A percentile compares a stretch with the other conserved stretches of the same genome.
Evolutionary conservation across 2,113 vertebrate genomes (phyloP).

Genomic region (Phrynocephalus versicolor): DNA sequence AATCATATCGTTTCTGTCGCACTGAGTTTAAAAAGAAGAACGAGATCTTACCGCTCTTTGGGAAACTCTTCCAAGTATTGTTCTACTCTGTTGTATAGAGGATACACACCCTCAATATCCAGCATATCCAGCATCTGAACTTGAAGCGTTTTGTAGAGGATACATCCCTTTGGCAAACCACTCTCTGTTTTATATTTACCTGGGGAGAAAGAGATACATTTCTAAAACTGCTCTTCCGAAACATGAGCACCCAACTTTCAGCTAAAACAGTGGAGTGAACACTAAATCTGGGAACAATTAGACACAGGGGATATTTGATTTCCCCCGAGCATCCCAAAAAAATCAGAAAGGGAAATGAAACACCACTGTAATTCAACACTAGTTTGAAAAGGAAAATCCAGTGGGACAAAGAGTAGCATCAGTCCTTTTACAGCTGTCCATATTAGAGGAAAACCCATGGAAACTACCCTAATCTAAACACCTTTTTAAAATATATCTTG

Average conservation of each 20-base stretch:
- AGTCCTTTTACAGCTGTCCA: background rate
- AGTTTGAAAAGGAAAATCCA: background rate
- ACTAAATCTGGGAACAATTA: background rate
- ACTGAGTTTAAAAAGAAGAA: background rate
- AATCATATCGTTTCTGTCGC: background rate
- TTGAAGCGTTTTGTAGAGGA: conserved; percentile 91
- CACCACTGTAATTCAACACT: background rate
- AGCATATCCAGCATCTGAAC: conserved; percentile 94
- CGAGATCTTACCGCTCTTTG: conserved; percentile 84
- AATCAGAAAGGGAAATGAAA: background rate
- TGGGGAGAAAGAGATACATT: conserved; percentile 67
- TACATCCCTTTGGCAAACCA: conserved; percentile 87
- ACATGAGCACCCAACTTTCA: background rate
- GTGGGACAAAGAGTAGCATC: background rate
- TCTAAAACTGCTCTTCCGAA: conserved; percentile 6
- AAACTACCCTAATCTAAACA: background rate
- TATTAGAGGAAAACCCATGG: background rate
- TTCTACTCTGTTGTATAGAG: conserved; percentile 89
- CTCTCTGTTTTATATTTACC: conserved; percentile 79
- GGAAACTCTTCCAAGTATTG: conserved; percentile 91
- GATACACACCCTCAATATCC: conserved; percentile 94
- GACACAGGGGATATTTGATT: background rate
- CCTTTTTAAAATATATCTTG: background rate
- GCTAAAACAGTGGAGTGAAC: background rate
- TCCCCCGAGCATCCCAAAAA: background rate